Evolutionary conservation across 23 tunicate genomes (phyloP).

Genomic region (Phallusia fumigata): DNA sequence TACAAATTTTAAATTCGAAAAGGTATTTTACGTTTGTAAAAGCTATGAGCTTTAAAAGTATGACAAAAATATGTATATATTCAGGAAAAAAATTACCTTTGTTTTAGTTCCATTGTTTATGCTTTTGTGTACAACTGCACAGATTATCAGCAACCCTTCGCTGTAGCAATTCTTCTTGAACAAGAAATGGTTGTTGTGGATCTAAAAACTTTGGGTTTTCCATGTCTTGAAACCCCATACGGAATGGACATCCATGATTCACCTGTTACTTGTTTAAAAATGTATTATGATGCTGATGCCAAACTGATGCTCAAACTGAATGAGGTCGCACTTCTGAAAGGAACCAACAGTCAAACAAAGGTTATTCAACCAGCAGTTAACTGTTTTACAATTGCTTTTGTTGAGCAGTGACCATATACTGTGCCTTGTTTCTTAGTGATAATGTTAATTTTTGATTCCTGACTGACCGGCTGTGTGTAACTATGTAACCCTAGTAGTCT

Average conservation of each 20-base stretch:
- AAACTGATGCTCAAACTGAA: conserved; percentile 40
- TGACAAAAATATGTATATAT: too few relatives aligned
- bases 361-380: not conserved
- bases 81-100: too few relatives aligned
- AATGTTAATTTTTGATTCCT: too few relatives aligned
- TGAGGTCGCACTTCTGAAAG: conserved; percentile 27
- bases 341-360: conserved; percentile 13
- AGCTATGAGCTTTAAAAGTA: too few relatives aligned
- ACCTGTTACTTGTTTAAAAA: conserved; percentile 79
- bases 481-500: too few relatives aligned
- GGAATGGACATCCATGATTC: conserved; percentile 82
- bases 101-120: too few relatives aligned
- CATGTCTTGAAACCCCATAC: conserved; percentile 55
- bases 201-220: conserved; percentile 70
- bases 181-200: conserved; percentile 74
- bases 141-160: conserved; percentile 74
- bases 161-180: conserved; percentile 64
- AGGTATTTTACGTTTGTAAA: too few relatives aligned
- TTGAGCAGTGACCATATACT: too few relatives aligned
- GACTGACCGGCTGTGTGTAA: too few relatives aligned
- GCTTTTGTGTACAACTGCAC: not conserved
- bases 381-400: not conserved
- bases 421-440: too few relatives aligned
- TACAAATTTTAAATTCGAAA: too few relatives aligned
- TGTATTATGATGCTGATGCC: conserved; percentile 48